phyloP scores from a whole-genome alignment of 1,140 invertebrate genomes.

The Melitaea cinxia region DNA sequence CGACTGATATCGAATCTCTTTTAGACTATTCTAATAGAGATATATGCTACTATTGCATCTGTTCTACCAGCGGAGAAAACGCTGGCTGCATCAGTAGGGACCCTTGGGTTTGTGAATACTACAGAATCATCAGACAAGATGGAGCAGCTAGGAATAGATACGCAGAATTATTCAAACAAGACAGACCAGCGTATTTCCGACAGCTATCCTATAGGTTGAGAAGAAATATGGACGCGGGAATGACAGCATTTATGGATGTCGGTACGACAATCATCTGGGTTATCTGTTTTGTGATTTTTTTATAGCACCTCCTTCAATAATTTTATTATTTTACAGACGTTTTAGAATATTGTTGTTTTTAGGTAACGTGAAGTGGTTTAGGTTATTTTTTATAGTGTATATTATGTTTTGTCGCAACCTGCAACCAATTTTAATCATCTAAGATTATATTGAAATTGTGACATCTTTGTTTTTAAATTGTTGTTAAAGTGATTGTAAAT shows the following conservation, averaged over 20 bases:
- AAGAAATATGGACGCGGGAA: constrained; percentile 64
- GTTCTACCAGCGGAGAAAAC: constrained; percentile 40
- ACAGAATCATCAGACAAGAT: constrained; percentile 43
- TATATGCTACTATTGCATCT: constrained; percentile 65
- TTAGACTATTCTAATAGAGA: constrained; percentile 49
- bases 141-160: constrained; percentile 49
- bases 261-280: constrained; percentile 49
- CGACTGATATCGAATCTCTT: constrained; percentile 48
- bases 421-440: constrained; percentile 61
- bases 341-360: neutral
- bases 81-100: constrained; percentile 54
- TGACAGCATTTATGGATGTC: constrained; percentile 53
- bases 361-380: neutral
- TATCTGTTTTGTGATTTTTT: neutral
- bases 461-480: neutral
- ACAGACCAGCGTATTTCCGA: constrained; percentile 63
- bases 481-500: constrained; percentile 40
- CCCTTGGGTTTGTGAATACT: constrained; percentile 61
- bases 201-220: constrained; percentile 61
- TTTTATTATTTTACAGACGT: neutral
- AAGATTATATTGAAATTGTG: neutral
- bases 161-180: constrained; percentile 49
- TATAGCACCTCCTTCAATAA: neutral
- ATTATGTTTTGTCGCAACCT: constrained; percentile 22
- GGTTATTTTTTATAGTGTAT: neutral